Evolutionary conservation across 2,113 vertebrate species (phyloP).

Genomic region (Psophia crepitans): DNA sequence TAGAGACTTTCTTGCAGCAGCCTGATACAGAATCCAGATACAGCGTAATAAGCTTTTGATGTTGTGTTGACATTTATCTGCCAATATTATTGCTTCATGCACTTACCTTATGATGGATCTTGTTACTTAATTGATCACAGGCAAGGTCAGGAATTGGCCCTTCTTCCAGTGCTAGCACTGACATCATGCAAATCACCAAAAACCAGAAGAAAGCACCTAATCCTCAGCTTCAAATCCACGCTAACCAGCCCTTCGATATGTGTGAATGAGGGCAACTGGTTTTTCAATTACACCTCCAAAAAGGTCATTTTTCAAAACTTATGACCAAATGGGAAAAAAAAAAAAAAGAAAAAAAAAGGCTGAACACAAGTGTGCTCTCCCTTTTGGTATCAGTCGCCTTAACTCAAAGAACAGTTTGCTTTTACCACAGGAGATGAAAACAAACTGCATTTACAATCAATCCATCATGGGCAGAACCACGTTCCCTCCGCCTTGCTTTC

Average conservation of each 20-base stretch:
- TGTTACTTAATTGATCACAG: not conserved
- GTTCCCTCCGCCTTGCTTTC: not conserved
- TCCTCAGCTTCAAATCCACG: not conserved
- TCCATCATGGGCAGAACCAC: fast-evolving
- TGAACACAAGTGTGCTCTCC: not conserved
- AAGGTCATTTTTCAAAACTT: not conserved
- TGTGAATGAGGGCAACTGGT: not conserved
- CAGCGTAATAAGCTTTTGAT: not conserved
- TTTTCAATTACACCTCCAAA: not conserved
- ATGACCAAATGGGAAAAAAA: not conserved
- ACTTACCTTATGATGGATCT: constrained; percentile 28
- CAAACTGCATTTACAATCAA: not conserved
- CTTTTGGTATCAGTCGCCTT: not conserved
- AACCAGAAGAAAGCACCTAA: not conserved
- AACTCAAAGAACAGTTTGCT: not conserved
- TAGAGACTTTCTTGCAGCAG: not conserved
- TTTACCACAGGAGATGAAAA: not conserved
- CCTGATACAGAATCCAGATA: constrained; percentile 27
- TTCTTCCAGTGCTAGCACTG: not conserved
- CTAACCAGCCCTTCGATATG: not conserved
- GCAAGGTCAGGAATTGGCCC: not conserved
- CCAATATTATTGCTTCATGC: constrained; percentile 23
- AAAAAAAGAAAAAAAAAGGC: not conserved
- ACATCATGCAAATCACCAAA: constrained; percentile 1
- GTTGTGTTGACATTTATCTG: constrained; percentile 46